phyloP scores from a whole-genome alignment of 2,113 vertebrate species.

The Empidonax traillii region DNA sequence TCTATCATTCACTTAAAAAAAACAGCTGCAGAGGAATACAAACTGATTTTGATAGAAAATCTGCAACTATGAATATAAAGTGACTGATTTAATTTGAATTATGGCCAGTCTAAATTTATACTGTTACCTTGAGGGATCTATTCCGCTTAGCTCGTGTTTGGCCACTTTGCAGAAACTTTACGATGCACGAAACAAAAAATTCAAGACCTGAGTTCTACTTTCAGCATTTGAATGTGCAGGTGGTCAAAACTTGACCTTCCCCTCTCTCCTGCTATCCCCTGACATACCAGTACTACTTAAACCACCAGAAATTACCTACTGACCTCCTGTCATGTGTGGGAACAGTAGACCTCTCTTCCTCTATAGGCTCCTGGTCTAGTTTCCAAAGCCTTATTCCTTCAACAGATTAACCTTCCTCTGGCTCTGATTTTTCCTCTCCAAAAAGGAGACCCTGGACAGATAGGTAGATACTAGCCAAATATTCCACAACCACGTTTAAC shows the following conservation, averaged over 20 bases:
- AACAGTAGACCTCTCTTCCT: neutral
- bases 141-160: neutral
- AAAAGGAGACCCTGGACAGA: neutral
- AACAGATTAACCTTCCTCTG: neutral
- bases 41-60: neutral
- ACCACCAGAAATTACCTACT: neutral
- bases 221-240: neutral
- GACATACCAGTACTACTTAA: neutral
- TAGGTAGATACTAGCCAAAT: neutral
- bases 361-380: neutral
- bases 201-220: neutral
- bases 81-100: neutral
- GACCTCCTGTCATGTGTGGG: neutral
- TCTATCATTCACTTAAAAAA: neutral
- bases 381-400: neutral
- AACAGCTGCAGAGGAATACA: neutral
- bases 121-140: neutral
- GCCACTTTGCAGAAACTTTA: neutral
- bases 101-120: neutral
- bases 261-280: neutral
- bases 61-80: neutral
- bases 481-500: neutral
- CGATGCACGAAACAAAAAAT: neutral
- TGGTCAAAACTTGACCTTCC: neutral
- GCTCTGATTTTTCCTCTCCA: neutral